Percentiles rank a stretch among this genome's conserved stretches.
These are phyloP conservation scores for Pan troglodytes DNA, from an alignment of 2,113 vertebrate genomes.

Conservation along the genomic window NHGRI_mPanTro3-v2.1_pri NC_072416.2:85111501-85112000, in stretches of 20 bases:
- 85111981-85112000: neutral
- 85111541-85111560: rapidly evolving
- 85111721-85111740: too few relatives aligned
- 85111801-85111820: neutral
- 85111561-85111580: neutral
- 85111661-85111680: too few relatives aligned
- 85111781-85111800: neutral
- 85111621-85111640: rapidly evolving
- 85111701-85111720: too few relatives aligned
- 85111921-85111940: rapidly evolving
- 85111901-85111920: neutral
- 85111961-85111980: neutral
- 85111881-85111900: neutral
- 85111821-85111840: too few relatives aligned
- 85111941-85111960: too few relatives aligned
- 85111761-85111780: rapidly evolving
- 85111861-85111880: neutral
- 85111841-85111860: too few relatives aligned
- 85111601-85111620: neutral
- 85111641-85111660: neutral
- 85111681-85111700: neutral
- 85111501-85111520: neutral
- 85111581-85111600: too few relatives aligned
- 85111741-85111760: rapidly evolving
- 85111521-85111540: neutral